Conservation (phyloP, 2,113 vertebrate genomes). For the Percopsis transmontana region DNA sequence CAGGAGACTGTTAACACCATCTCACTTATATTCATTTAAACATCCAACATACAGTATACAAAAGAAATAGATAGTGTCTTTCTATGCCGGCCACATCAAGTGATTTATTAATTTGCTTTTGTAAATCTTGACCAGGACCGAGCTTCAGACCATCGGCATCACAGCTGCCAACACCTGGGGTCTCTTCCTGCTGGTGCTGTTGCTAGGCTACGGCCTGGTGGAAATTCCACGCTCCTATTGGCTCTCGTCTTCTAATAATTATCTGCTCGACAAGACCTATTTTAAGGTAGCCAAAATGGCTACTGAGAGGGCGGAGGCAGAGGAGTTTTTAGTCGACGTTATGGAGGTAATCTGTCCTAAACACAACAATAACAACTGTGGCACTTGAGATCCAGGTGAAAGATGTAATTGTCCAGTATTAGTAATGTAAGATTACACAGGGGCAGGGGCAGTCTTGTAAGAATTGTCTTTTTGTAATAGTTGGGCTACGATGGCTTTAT, state of each 20-base stretch:
- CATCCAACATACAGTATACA: neutral
- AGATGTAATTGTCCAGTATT: too few species aligned
- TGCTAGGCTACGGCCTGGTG: slow-evolving; percentile 92
- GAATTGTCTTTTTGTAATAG: too few species aligned
- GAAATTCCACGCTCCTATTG: slow-evolving; percentile 94
- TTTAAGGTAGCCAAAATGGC: slow-evolving; percentile 91
- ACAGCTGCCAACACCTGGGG: slow-evolving; percentile 96
- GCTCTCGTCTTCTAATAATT: slow-evolving; percentile 85
- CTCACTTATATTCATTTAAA: neutral
- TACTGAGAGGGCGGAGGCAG: slow-evolving; percentile 88
- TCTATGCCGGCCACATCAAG: neutral
- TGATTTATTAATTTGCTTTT: neutral
- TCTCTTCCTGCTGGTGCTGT: slow-evolving; percentile 90
- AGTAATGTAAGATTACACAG: too few species aligned
- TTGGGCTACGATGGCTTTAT: too few species aligned
- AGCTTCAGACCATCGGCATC: slow-evolving; percentile 90
- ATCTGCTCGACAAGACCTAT: slow-evolving; percentile 88
- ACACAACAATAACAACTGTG: too few species aligned
- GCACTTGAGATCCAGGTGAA: too few species aligned
- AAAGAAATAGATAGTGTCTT: neutral
- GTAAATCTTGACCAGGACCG: slow-evolving; percentile 74
- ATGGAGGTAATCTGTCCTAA: slow-evolving; percentile 81
- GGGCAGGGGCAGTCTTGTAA: neutral
- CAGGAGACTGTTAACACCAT: neutral
- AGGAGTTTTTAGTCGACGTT: slow-evolving; percentile 89